Conservation (phyloP, 2,113 vertebrate species). For the Empidonax traillii region DNA sequence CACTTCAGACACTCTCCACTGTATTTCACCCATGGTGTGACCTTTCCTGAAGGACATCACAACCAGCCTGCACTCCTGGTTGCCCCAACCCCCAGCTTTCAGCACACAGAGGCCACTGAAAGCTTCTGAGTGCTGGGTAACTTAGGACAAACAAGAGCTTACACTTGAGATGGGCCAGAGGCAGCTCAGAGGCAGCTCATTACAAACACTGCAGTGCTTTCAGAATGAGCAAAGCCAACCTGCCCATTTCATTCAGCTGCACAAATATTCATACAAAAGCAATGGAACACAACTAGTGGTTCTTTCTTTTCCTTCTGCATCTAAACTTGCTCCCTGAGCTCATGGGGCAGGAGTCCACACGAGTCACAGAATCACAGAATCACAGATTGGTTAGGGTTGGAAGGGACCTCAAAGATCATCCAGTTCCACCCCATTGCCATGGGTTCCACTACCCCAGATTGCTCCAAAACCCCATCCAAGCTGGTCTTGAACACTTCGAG, state of each 20-base stretch:
- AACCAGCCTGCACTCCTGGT: not conserved
- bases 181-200: not conserved
- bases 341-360: not conserved
- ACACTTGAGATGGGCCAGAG: not conserved
- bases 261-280: not conserved
- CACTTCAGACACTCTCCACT: not conserved
- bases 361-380: not conserved
- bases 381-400: not conserved
- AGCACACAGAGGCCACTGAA: not conserved
- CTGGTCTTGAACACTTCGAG: not conserved
- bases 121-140: not conserved
- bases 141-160: not conserved
- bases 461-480: fast-evolving
- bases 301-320: not conserved
- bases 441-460: not conserved
- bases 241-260: not conserved
- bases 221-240: not conserved
- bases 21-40: not conserved
- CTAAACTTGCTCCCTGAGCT: not conserved
- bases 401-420: fast-evolving
- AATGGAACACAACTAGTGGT: not conserved
- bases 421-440: fast-evolving
- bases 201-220: fast-evolving
- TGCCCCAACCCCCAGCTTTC: not conserved
- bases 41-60: not conserved